Evolutionary conservation across 2,113 vertebrate genomes (phyloP), one percentile per base, ranked within the genome.

Genomic region (Mustela nigripes): DNA sequence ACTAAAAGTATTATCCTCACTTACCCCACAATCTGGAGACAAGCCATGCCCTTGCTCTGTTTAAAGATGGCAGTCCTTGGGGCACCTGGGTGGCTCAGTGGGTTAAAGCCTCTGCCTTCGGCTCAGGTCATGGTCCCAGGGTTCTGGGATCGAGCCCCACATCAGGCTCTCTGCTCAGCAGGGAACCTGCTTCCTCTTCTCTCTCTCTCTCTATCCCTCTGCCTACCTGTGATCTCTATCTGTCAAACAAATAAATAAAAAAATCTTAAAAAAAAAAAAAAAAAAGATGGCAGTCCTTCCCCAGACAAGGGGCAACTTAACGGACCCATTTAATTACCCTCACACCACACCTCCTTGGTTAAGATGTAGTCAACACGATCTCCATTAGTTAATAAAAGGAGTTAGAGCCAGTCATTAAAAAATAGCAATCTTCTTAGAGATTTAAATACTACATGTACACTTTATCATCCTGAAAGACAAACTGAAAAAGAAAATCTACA

Each of bases 1-100:
- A 96, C 90, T 95, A 83, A 82, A 96, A 98, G 80, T 90, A 93
- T 95, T 91, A 96, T 78, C 80, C 71, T 92, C 78, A 33, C 69
- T 94, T 58, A 88, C 53, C n/a, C 50, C 56, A 53, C 97, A 96
- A 79, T 91, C 97, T 98, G 96, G 84, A 89, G 94, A 81, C 19
- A 84, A 67, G 65, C 7, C n/a, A 36, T 28, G 0, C 12, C 1
- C 15, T 31, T 21, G 26, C 73, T 96, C n/a, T 79, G 11, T 67
- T 71, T 80, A 33, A 16, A 33, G 63, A 67, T 33, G 63, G 8
- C n/a, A 53, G 67, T 42, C 48, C 53, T 95, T 84, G 42, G 42
- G 42, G 42, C 42, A 5, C 42, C 42, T 42, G 42, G 42, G 42
- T 42, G 42, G 42, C 42, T 42, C 42, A 42, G 42, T 42, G 42